Conservation (phyloP, 1,140 invertebrate genomes). For the Phenacoccus solenopsis region DNA sequence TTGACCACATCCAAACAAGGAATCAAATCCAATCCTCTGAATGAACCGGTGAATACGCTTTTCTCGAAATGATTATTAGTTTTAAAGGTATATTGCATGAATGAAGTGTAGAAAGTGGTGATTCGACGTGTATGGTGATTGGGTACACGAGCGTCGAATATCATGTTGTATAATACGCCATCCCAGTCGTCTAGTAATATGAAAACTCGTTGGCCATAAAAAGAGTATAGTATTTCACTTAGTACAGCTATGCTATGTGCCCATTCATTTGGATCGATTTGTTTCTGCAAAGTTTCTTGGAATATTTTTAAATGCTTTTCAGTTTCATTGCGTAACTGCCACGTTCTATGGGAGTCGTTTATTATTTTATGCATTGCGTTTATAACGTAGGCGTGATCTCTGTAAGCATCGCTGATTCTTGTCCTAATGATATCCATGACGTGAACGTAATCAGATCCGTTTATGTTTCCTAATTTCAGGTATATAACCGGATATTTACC, state of each 20-base stretch:
- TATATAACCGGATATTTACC: not conserved
- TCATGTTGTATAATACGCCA: not conserved
- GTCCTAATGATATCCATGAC: not conserved
- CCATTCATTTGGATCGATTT: too few species aligned
- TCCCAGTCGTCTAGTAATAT: too few species aligned
- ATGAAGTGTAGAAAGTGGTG: not conserved
- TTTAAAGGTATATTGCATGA: not conserved
- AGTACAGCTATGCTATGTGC: too few species aligned
- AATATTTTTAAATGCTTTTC: not conserved
- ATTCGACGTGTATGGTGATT: not conserved
- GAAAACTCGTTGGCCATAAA: too few species aligned
- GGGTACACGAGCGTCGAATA: not conserved
- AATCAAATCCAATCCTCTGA: not conserved
- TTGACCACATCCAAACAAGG: not conserved
- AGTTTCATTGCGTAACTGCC: not conserved
- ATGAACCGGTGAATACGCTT: not conserved
- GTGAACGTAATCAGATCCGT: not conserved
- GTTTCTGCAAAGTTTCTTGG: too few species aligned
- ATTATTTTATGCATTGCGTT: not conserved
- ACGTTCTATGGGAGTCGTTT: not conserved
- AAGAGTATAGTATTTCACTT: too few species aligned
- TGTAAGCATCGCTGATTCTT: not conserved
- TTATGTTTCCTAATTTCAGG: not conserved
- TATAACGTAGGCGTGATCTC: not conserved
- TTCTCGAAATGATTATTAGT: not conserved